Evolutionary conservation across 2,797 vertebrate genomes (phyloP).

Genomic region (Danio aesculapii): DNA sequence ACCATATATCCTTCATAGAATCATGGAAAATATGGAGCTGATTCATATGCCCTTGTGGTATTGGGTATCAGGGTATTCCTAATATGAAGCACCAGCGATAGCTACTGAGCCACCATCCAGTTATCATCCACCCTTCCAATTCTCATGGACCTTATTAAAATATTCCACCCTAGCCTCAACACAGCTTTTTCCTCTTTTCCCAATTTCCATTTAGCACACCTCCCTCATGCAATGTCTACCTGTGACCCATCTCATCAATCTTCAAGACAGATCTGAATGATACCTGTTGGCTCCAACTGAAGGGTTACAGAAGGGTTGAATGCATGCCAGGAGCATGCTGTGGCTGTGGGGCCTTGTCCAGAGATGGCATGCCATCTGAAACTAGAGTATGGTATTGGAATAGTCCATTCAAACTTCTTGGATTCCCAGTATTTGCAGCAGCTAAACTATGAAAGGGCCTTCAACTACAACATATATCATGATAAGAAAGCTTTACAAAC

Average conservation of each 20-base stretch:
- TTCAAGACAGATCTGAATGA: not conserved
- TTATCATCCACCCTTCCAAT: too few relatives aligned
- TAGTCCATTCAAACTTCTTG: slow-evolving; percentile 13
- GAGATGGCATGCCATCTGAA: not conserved
- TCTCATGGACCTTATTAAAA: too few relatives aligned
- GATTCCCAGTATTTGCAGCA: slow-evolving; percentile 32
- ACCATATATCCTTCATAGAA: not conserved
- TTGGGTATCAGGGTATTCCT: not conserved
- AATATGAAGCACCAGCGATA: not conserved
- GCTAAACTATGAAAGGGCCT: not conserved
- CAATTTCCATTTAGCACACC: not conserved
- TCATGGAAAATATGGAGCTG: too few relatives aligned
- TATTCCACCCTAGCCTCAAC: not conserved
- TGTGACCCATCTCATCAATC: slow-evolving; percentile 26
- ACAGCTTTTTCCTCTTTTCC: not conserved
- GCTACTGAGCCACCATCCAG: not conserved
- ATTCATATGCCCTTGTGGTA: too few relatives aligned
- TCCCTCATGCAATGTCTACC: slow-evolving; percentile 12
- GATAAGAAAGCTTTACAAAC: slow-evolving; percentile 20
- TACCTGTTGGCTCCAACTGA: slow-evolving; percentile 40
- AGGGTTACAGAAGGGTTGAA: not conserved
- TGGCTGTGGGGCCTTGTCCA: not conserved
- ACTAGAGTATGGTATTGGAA: not conserved
- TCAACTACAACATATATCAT: not conserved
- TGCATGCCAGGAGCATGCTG: not conserved